Percentiles rank a stretch among this genome's conserved stretches.
Evolutionary conservation across 2,888 invertebrate species (phyloP).

Genomic region (Drosophila falleni): DNA sequence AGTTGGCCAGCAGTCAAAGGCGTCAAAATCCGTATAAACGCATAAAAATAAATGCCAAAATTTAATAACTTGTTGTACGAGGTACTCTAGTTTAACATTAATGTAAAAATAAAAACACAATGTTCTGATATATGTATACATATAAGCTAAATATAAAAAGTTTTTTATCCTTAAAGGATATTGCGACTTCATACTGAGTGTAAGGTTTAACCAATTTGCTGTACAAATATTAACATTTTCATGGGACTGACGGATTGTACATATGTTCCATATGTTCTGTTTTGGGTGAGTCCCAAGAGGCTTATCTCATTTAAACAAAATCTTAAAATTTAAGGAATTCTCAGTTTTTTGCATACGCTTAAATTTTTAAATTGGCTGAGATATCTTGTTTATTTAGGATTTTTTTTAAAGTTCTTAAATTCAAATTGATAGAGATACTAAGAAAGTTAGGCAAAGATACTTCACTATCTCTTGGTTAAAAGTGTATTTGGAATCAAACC

Average conservation of each 20-base stretch:
- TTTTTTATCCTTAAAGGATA: background rate
- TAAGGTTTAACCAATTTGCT: background rate
- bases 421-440: too few species aligned
- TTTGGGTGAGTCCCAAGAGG: too few species aligned
- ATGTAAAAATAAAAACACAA: slow-evolving; percentile 1
- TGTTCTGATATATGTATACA: background rate
- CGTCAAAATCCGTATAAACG: slow-evolving; percentile 7
- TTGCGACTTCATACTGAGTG: background rate
- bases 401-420: too few species aligned
- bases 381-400: too few species aligned
- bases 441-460: background rate
- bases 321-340: background rate
- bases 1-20: slow-evolving; percentile 14
- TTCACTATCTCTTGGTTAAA: background rate
- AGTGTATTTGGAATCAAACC: background rate
- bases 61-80: slow-evolving; percentile 8
- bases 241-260: background rate
- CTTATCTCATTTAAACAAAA: background rate
- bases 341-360: too few species aligned
- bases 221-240: background rate
- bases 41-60: slow-evolving; percentile 8
- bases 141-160: background rate
- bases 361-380: too few species aligned
- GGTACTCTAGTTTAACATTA: slow-evolving; percentile 1
- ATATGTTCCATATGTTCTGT: background rate